Percentiles rank a stretch among this genome's conserved stretches.
Evolutionary conservation across 2,797 vertebrate species (phyloP).

Genomic region (Gymnothorax reevesii): DNA sequence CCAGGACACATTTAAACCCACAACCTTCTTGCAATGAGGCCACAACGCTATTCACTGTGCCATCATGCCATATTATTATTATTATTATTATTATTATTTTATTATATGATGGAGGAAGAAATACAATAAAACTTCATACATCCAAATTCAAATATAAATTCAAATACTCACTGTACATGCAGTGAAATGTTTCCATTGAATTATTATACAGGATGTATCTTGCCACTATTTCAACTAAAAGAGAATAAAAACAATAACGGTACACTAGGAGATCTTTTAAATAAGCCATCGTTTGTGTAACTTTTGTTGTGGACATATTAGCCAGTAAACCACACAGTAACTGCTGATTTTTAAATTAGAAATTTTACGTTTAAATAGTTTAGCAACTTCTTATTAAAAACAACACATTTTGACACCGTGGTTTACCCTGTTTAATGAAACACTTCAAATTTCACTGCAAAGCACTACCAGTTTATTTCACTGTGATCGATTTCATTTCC

Average conservation of each 20-base stretch:
- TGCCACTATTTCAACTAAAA: not conserved
- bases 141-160: not conserved
- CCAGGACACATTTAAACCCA: too few relatives aligned
- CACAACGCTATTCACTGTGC: too few relatives aligned
- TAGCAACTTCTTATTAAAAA: not conserved
- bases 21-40: too few relatives aligned
- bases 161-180: not conserved
- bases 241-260: not conserved
- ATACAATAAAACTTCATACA: not conserved
- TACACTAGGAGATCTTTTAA: not conserved
- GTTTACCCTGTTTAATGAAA: not conserved
- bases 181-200: not conserved
- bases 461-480: not conserved
- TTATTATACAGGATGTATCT: not conserved
- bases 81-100: too few relatives aligned
- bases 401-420: not conserved
- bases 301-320: not conserved
- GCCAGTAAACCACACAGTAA: not conserved
- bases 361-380: not conserved
- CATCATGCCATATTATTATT: too few relatives aligned
- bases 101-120: not conserved
- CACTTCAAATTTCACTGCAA: not conserved
- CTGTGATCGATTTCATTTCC: constrained; percentile 4
- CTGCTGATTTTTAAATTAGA: not conserved
- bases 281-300: not conserved